Conservation (phyloP, 2,113 vertebrate genomes). For the Pipra filicauda region DNA sequence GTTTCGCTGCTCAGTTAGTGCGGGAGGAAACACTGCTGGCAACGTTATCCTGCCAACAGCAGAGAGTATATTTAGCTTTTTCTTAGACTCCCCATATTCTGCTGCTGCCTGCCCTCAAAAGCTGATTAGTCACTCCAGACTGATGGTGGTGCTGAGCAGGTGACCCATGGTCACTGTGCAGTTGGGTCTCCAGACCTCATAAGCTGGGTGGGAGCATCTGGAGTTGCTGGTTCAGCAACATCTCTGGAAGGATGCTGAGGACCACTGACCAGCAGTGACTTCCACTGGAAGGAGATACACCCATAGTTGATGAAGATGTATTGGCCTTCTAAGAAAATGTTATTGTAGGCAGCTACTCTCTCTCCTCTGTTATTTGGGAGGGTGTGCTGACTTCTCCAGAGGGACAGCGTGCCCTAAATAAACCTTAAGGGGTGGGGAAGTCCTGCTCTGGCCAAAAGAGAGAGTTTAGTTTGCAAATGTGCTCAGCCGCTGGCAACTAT, state of each 20-base stretch:
- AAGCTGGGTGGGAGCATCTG: accelerated
- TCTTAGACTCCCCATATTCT: background rate
- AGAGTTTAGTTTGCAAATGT: background rate
- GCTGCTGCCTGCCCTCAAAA: background rate
- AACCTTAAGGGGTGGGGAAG: background rate
- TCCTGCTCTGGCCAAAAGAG: background rate
- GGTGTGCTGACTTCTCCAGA: background rate
- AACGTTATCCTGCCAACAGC: background rate
- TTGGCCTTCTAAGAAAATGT: background rate
- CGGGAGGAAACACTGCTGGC: background rate
- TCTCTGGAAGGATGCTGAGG: background rate
- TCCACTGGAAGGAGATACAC: background rate
- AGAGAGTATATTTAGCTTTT: background rate
- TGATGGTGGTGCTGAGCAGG: background rate
- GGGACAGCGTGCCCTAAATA: background rate
- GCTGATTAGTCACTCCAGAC: background rate
- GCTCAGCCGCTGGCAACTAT: accelerated
- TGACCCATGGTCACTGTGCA: accelerated
- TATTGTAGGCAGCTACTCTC: background rate
- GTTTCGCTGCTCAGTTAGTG: background rate
- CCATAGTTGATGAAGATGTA: background rate
- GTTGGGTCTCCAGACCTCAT: background rate
- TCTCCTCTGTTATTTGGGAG: background rate
- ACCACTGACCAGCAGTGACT: background rate
- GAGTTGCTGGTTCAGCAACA: accelerated